Percentiles rank a stretch among this genome's conserved stretches.
Evolutionary conservation across 2,888 invertebrate species (phyloP).

Genomic region (Dexiosoma caninum): DNA sequence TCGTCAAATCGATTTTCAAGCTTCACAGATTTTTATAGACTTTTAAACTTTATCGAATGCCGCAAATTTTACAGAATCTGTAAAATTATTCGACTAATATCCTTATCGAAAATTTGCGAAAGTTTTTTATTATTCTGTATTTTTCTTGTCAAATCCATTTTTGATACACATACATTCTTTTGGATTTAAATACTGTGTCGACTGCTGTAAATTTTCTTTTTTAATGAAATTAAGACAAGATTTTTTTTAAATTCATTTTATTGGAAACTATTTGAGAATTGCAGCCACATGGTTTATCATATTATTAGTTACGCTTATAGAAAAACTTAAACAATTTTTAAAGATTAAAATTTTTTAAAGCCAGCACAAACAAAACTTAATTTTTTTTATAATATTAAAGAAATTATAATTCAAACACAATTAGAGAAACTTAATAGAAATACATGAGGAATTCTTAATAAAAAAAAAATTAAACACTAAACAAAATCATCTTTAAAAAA

Average conservation of each 20-base stretch:
- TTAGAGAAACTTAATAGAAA: conserved; percentile 51
- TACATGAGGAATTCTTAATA: background rate
- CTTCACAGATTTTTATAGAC: no score
- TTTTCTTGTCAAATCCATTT: no score
- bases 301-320: conserved; percentile 23
- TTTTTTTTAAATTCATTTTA: conserved; percentile 13
- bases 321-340: conserved; percentile 49
- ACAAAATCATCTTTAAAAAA: conserved; percentile 31
- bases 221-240: background rate
- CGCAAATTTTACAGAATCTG: no score
- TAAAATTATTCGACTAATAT: no score
- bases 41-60: no score
- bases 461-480: conserved; percentile 41
- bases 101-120: no score
- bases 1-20: no score
- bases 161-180: no score
- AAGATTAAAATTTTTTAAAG: background rate
- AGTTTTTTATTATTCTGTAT: no score
- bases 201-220: no score
- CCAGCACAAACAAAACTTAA: conserved; percentile 22
- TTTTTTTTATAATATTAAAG: conserved; percentile 23
- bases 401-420: conserved; percentile 51
- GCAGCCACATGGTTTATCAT: conserved; percentile 23
- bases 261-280: conserved; percentile 45
- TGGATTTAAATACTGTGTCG: no score